Conservation (phyloP, 2,113 vertebrate genomes). For the Thalassarche chlororhynchos region DNA sequence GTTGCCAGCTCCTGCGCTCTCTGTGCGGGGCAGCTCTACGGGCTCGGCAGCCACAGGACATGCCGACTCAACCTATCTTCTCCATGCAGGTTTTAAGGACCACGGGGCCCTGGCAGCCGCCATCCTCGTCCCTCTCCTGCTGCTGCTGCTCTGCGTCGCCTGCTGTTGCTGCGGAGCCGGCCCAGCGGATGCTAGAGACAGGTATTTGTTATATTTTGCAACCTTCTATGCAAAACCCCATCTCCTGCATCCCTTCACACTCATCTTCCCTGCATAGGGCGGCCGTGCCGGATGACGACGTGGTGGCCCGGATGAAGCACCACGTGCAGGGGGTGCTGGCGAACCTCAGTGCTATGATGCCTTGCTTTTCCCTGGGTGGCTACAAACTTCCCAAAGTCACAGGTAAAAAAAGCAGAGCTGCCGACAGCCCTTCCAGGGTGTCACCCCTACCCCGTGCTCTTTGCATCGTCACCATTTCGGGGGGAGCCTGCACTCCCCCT, state of each 20-base stretch:
- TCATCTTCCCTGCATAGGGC: neutral
- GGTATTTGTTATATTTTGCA: constrained; percentile 63
- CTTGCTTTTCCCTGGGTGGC: constrained; percentile 83
- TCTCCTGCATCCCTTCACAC: rapidly evolving
- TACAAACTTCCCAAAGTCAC: constrained; percentile 93
- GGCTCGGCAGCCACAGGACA: neutral
- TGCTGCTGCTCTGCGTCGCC: constrained; percentile 78
- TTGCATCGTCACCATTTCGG: neutral
- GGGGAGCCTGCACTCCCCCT: neutral
- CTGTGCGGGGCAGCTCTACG: rapidly evolving
- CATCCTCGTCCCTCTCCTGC: constrained; percentile 80
- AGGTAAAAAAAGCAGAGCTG: constrained; percentile 70
- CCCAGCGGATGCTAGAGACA: constrained; percentile 78
- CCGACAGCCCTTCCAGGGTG: neutral
- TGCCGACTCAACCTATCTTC: neutral
- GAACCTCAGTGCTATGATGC: constrained; percentile 80
- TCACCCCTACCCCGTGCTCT: neutral
- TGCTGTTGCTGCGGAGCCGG: constrained; percentile 80
- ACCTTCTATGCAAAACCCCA: rapidly evolving
- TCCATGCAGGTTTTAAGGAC: constrained; percentile 56
- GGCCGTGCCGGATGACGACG: constrained; percentile 54
- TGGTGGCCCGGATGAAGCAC: constrained; percentile 87
- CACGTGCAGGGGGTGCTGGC: constrained; percentile 87
- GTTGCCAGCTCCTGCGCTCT: neutral
- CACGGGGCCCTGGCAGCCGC: constrained; percentile 72